Conservation (phyloP, 2,888 invertebrate genomes). For the Lacanobia wlatinum region DNA sequence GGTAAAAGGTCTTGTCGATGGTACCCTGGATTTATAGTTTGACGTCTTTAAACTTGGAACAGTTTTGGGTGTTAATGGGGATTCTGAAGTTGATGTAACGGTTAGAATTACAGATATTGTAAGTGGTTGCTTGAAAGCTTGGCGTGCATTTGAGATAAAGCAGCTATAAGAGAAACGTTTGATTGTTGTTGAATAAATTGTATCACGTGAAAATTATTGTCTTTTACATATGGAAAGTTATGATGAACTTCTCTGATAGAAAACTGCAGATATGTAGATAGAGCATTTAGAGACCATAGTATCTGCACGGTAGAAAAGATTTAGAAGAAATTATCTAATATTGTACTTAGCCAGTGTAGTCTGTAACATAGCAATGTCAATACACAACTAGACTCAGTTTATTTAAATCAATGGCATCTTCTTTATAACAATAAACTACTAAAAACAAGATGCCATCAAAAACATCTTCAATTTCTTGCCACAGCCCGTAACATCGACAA, state of each 20-base stretch:
- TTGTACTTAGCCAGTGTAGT: too few relatives aligned
- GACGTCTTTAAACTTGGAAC: conserved; percentile 62
- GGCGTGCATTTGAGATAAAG: neutral
- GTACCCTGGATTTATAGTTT: conserved; percentile 66
- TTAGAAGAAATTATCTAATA: too few relatives aligned
- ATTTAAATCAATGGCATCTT: neutral
- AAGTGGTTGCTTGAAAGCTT: conserved; percentile 21
- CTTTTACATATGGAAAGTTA: too few relatives aligned
- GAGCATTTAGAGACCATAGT: too few relatives aligned
- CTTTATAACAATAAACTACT: neutral
- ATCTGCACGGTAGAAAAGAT: too few relatives aligned
- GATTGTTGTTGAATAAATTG: neutral
- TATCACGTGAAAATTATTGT: neutral
- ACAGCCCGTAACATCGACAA: conserved; percentile 60
- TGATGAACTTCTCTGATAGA: neutral
- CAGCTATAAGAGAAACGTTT: neutral
- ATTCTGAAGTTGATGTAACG: conserved; percentile 56
- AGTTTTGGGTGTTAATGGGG: conserved; percentile 62
- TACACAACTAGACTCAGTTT: neutral
- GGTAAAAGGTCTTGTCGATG: conserved; percentile 82
- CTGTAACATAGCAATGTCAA: too few relatives aligned
- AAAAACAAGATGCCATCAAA: neutral
- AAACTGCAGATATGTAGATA: too few relatives aligned
- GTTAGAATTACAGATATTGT: conserved; percentile 49
- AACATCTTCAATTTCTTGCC: conserved; percentile 17